phyloP scores from a whole-genome alignment of 2,113 vertebrate genomes.

The Hyperoodon ampullatus region DNA sequence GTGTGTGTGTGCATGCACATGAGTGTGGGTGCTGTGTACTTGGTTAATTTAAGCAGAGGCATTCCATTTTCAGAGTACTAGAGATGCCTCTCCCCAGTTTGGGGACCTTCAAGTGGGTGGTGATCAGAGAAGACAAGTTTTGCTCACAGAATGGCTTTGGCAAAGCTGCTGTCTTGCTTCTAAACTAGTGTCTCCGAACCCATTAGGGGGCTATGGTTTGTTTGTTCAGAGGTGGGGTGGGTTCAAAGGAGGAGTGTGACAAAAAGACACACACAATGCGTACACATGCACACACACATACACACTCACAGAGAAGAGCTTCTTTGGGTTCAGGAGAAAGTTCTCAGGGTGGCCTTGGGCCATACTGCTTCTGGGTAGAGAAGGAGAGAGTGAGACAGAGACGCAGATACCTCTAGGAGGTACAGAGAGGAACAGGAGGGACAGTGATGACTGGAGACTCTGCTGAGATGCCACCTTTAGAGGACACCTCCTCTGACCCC shows the following conservation, averaged over 20 bases:
- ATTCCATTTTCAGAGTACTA: constrained; percentile 31
- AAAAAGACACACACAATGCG: neutral
- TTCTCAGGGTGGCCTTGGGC: neutral
- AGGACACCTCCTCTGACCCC: neutral
- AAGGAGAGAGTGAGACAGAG: rapidly evolving
- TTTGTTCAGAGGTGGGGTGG: neutral
- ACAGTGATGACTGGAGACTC: neutral
- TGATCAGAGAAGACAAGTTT: neutral
- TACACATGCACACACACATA: no score
- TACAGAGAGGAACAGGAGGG: neutral
- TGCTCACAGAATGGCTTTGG: neutral
- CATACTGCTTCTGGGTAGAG: neutral
- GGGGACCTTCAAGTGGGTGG: neutral
- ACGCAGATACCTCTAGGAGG: neutral
- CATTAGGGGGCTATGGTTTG: rapidly evolving
- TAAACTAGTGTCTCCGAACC: neutral
- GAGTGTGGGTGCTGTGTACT: neutral
- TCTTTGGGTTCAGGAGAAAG: neutral
- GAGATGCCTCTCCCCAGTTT: neutral
- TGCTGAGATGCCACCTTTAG: neutral
- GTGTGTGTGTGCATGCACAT: rapidly evolving
- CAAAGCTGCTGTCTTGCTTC: neutral
- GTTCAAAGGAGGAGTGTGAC: neutral
- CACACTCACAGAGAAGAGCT: neutral
- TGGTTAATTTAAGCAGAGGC: constrained; percentile 71